Evolutionary conservation across 2,113 vertebrate species (phyloP), one percentile per base, ranked within the genome.

Genomic region (Octodon degus): DNA sequence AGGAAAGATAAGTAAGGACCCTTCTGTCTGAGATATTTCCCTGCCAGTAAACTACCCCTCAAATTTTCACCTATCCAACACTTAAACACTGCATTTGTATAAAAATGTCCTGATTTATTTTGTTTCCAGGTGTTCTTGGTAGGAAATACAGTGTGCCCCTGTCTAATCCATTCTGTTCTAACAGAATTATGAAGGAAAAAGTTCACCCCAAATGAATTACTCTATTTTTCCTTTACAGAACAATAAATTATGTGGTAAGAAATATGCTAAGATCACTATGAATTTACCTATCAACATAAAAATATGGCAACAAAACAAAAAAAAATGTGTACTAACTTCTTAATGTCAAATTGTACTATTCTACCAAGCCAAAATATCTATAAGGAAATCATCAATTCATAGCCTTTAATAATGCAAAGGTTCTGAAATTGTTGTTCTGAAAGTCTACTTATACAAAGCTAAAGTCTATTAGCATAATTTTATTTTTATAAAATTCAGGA

Each of bases 401-500:
- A 93, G 93, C 4, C 43, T 63, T 77, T 87, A 63, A 62, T 13
- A 93, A 60, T 62, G 30, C 32, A 83, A 79, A 91, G 13, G 32
- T 37, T 14, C 47, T 89, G n/a, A 95, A 93, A 65, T 91, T 72
- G 43, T 60, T 65, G 77, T 82, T 89, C 43, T 55, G 63, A 81
- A 94, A 74, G 5, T 34, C 19, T 85, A 63, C 81, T 88, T 85
- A 47, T 86, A 58, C 40, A 83, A 94, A 72, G 32, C 53, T 79
- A 83, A 93, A 67, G 19, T 32, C 27, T 0, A 43, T 68, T 74
- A 92, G 32, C 19, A 90, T 53, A 92, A 90, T 95, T 93, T 40
- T 13, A 89, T 84, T 87, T 96, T 83, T 92, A 86, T 53, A 80
- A n/a, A 86, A 53, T 47, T 93, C 30, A 94, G 40, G 24, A 32